These are phyloP conservation scores for Drosophila mimica DNA, from an alignment of 2,888 invertebrate species.

Conservation along the genomic window DNA sequence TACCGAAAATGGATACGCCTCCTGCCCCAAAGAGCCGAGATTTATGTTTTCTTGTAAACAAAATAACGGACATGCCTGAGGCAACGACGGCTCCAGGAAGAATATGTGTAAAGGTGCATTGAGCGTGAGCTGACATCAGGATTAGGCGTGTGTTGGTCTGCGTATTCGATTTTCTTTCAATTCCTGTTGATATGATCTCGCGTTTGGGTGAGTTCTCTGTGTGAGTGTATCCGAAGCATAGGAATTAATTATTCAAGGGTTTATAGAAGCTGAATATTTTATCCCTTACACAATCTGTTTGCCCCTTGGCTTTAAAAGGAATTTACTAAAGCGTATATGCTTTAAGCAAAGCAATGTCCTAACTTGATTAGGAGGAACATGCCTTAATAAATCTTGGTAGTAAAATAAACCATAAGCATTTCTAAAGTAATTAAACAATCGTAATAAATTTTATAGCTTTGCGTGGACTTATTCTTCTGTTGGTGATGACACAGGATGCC, in stretches of 20 bases:
- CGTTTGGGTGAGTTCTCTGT: conserved; percentile 19
- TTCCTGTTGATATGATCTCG: conserved; percentile 44
- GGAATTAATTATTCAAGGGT: conserved; percentile 72
- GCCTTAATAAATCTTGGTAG: not conserved
- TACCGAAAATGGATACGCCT: conserved; percentile 27
- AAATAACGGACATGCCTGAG: conserved; percentile 77
- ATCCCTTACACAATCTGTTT: conserved; percentile 6
- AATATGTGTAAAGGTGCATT: conserved; percentile 40
- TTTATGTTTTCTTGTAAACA: conserved; percentile 80
- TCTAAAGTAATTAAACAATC: conserved; percentile 14
- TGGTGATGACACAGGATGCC: not conserved
- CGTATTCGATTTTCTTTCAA: conserved; percentile 57
- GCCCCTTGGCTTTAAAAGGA: conserved; percentile 2
- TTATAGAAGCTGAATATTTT: conserved; percentile 36
- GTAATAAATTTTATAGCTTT: conserved; percentile 4
- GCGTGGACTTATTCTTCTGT: not conserved
- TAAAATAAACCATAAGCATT: conserved; percentile 2
- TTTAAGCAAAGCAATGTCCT: not conserved
- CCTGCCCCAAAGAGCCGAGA: conserved; percentile 52
- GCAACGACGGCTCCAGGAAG: conserved; percentile 35
- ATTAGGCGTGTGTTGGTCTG: conserved; percentile 64
- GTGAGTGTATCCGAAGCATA: conserved; percentile 18
- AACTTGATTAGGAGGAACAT: not conserved
- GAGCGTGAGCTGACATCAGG: conserved; percentile 62
- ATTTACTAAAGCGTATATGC: not conserved